A percentile compares a stretch with the other conserved stretches of the same genome.
Evolutionary conservation across 2,888 invertebrate species (phyloP).

Genomic region (Conomelus anceps): DNA sequence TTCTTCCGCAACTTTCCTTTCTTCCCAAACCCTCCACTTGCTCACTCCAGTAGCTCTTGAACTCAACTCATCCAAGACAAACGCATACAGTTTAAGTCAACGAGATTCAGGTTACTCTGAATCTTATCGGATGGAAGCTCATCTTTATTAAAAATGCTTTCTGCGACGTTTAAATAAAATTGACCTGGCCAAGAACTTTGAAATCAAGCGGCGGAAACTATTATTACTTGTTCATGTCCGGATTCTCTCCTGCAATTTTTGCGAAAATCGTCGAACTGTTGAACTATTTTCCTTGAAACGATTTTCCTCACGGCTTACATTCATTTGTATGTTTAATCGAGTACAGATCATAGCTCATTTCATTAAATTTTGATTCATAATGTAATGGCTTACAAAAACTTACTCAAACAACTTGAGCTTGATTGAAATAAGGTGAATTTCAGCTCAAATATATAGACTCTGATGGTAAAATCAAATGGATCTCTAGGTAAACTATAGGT

Average conservation of each 20-base stretch:
- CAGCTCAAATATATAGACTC: no score
- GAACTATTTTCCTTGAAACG: neutral
- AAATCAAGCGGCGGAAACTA: neutral
- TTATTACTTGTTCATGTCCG: neutral
- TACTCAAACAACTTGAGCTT: no score
- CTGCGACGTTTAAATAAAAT: neutral
- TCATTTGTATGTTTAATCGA: no score
- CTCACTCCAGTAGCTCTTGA: neutral
- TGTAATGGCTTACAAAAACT: no score
- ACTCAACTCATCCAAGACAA: neutral
- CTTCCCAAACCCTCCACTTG: neutral
- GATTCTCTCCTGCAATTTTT: neutral
- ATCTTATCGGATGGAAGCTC: neutral
- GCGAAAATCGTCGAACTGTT: neutral
- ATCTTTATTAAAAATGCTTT: neutral
- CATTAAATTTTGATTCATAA: no score
- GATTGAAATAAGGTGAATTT: no score
- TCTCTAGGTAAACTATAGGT: no score
- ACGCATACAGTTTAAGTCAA: neutral
- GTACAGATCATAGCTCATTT: no score
- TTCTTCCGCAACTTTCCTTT: neutral
- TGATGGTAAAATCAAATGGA: no score
- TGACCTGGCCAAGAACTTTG: no score
- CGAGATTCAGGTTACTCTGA: neutral
- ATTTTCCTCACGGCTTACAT: no score